phyloP scores from a whole-genome alignment of 2,888 invertebrate species.

The Lordiphosa fenestrarum region DNA sequence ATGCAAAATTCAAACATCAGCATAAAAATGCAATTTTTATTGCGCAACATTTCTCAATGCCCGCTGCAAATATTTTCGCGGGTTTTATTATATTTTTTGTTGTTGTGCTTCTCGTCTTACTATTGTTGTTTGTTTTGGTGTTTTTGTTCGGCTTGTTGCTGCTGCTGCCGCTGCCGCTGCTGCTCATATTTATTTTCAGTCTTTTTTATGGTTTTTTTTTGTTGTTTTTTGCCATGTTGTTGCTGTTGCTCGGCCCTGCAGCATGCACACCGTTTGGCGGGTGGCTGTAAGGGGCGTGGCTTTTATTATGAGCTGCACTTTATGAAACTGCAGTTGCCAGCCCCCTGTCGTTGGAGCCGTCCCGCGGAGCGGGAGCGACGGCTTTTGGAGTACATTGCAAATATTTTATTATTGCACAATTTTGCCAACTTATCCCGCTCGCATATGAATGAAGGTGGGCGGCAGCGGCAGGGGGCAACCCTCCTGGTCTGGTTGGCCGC shows the following conservation, averaged over 20 bases:
- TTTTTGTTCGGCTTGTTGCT: conserved; percentile 43
- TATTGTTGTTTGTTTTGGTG: conserved; percentile 60
- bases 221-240: conserved; percentile 33
- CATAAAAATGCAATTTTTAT: conserved; percentile 80
- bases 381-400: conserved; percentile 71
- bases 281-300: conserved; percentile 20
- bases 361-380: conserved; percentile 12
- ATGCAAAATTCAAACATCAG: conserved; percentile 79
- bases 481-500: conserved; percentile 41
- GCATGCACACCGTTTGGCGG: conserved; percentile 40
- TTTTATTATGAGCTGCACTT: conserved; percentile 68
- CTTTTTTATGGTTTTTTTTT: conserved; percentile 56
- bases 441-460: conserved; percentile 51
- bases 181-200: conserved; percentile 69
- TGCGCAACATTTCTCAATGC: conserved; percentile 76
- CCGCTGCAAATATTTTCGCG: conserved; percentile 76
- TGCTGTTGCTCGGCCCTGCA: conserved; percentile 33
- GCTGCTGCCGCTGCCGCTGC: conserved; percentile 23
- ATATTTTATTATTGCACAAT: conserved; percentile 77
- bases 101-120: conserved; percentile 16
- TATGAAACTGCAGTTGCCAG: conserved; percentile 75
- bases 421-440: conserved; percentile 71
- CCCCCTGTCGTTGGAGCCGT: too few relatives aligned
- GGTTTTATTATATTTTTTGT: conserved; percentile 62
- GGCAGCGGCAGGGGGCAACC: conserved; percentile 3